phyloP scores from a whole-genome alignment of 2,888 invertebrate genomes.

The Drosophila koepferae region DNA sequence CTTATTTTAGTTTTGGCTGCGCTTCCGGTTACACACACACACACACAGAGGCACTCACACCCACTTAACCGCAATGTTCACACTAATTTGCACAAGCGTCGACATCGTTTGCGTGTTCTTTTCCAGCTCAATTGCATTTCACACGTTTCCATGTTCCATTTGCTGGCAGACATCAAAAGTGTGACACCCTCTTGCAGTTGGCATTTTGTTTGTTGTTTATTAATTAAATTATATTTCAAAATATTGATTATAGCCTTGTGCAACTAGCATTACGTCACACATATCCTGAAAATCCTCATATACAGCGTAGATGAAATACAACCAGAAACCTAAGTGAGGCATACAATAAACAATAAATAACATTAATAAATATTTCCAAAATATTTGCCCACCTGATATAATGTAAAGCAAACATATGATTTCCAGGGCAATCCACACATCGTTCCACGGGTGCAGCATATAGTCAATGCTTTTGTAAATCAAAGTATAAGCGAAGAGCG shows the following conservation, averaged over 20 bases:
- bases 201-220: too few species aligned
- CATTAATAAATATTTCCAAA: too few species aligned
- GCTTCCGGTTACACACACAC: slow-evolving; percentile 40
- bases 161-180: slow-evolving; percentile 21
- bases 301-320: slow-evolving; percentile 45
- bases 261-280: neutral
- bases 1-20: slow-evolving; percentile 75
- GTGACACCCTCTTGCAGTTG: neutral
- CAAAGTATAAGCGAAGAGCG: slow-evolving; percentile 43
- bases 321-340: slow-evolving; percentile 48
- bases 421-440: accelerated
- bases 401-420: slow-evolving; percentile 12
- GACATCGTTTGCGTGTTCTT: slow-evolving; percentile 55
- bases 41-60: slow-evolving; percentile 18
- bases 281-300: slow-evolving; percentile 40
- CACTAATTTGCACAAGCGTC: slow-evolving; percentile 72
- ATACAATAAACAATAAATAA: neutral
- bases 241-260: neutral
- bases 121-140: slow-evolving; percentile 72
- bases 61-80: slow-evolving; percentile 62
- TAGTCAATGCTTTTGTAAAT: slow-evolving; percentile 24
- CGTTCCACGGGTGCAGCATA: neutral
- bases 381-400: slow-evolving; percentile 38
- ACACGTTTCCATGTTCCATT: slow-evolving; percentile 41
- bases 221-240: slow-evolving; percentile 2